Evolutionary conservation across 2,113 vertebrate species (phyloP), one percentile per base, ranked within the genome.

Genomic region (Lagenorhynchus albirostris): DNA sequence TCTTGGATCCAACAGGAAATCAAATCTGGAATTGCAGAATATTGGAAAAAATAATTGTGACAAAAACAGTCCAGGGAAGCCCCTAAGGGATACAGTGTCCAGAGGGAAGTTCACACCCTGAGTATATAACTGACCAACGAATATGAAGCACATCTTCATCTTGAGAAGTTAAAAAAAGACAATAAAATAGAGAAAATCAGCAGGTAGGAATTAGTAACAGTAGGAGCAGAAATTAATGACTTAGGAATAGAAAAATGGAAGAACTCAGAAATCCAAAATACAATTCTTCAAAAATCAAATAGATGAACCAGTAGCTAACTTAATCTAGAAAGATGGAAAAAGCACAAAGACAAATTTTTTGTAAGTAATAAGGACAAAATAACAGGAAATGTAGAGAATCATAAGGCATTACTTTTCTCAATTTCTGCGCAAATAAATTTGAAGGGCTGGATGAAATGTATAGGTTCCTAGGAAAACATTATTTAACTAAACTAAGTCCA

Each of bases 51-150:
- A 33, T 14, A 10, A 14, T 26, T 18, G 6, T 81, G 7, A 50
- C 55, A 8, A 41, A 36, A 50, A 6, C 20, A 33, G 36, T 33
- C 3, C n/a, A 58, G 26, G 25, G 58, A 5, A 33, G 18, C 68
- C 9, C 8, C 12, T 31, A 3, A 44, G 55, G 4, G 4, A 17
- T 3, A 4, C 12, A 50, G 47, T 13, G 23, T 20, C 63, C 83
- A 0, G 31, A 4, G 36, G 1, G 31, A 70, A n/a, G 63, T 11
- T 9, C 36, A 2, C 1, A 5, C 25, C 74, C 63, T 3, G 11
- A 36, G 53, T 8, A 13, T 18, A 9, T 60, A 5, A 12, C 29
- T 2, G 41, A 55, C 58, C 85, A 12, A 6, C 3, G 26, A 38
- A n/a, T 47, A 50, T 13, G 8, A 36, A 11, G 58, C 4, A 5